These are phyloP conservation scores for Nesidiocoris tenuis DNA, from an alignment of 2,888 invertebrate genomes.

Conservation along the genomic window DNA sequence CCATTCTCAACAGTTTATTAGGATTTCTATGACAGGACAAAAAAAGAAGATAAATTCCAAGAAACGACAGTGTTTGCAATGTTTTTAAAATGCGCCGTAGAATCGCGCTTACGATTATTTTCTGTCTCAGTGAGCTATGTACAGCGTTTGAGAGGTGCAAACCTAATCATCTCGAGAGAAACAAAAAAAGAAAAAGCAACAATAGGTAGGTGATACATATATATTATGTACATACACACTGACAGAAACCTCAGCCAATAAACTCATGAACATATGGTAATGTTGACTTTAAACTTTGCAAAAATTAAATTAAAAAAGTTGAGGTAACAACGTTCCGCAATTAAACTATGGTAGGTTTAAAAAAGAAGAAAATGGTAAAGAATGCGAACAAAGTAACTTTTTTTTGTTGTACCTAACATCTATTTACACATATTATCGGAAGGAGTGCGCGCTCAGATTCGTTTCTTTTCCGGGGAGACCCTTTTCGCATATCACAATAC, in stretches of 20 bases:
- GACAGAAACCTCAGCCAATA: constrained; percentile 45
- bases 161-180: constrained; percentile 40
- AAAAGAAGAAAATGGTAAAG: constrained; percentile 44
- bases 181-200: constrained; percentile 42
- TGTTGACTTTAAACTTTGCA: constrained; percentile 50
- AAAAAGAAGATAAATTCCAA: background rate
- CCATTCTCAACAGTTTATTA: constrained; percentile 7
- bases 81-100: constrained; percentile 21
- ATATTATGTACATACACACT: constrained; percentile 42
- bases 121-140: constrained; percentile 19
- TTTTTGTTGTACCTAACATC: constrained; percentile 14
- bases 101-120: constrained; percentile 12
- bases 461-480: constrained; percentile 7
- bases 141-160: constrained; percentile 31
- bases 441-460: constrained; percentile 8
- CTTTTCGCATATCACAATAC: constrained; percentile 20
- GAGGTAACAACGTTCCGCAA: constrained; percentile 51
- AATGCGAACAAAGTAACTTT: constrained; percentile 41
- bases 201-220: constrained; percentile 43
- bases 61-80: constrained; percentile 8
- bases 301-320: constrained; percentile 49
- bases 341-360: constrained; percentile 50
- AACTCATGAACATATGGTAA: constrained; percentile 49
- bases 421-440: background rate
- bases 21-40: constrained; percentile 17